Conservation (phyloP, 2,797 vertebrate species). For the Taeniopygia guttata region DNA sequence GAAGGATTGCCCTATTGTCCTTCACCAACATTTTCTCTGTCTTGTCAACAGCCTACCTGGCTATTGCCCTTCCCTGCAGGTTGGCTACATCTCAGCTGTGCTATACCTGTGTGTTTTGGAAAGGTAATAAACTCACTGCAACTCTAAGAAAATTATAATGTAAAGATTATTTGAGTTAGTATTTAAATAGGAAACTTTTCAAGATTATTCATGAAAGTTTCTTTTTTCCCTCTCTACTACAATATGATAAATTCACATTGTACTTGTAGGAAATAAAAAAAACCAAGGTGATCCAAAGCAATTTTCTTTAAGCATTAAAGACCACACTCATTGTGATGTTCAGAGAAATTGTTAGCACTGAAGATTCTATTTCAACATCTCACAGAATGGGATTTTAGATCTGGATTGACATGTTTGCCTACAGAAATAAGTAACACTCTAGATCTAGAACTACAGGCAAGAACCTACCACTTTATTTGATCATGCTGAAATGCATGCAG, state of each 20-base stretch:
- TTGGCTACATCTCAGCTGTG: background rate
- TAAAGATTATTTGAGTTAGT: background rate
- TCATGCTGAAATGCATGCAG: background rate
- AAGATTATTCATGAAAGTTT: background rate
- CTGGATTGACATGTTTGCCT: background rate
- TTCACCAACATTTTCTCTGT: slow-evolving; percentile 21
- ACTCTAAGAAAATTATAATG: background rate
- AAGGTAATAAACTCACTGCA: background rate
- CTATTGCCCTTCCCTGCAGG: background rate
- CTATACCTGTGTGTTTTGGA: background rate
- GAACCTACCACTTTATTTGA: background rate
- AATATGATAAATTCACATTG: accelerated
- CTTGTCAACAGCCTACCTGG: background rate
- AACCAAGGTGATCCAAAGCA: background rate
- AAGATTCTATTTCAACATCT: background rate
- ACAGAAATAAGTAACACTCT: background rate
- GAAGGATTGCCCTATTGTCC: slow-evolving; percentile 25
- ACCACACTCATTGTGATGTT: background rate
- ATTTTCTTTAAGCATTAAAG: background rate
- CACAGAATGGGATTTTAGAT: background rate
- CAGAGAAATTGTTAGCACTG: background rate
- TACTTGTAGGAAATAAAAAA: background rate
- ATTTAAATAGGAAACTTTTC: background rate
- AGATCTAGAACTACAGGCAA: background rate
- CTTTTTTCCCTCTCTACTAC: background rate